Evolutionary conservation across 2,113 vertebrate species (phyloP).

Genomic region (Pelmatolapia mariae): DNA sequence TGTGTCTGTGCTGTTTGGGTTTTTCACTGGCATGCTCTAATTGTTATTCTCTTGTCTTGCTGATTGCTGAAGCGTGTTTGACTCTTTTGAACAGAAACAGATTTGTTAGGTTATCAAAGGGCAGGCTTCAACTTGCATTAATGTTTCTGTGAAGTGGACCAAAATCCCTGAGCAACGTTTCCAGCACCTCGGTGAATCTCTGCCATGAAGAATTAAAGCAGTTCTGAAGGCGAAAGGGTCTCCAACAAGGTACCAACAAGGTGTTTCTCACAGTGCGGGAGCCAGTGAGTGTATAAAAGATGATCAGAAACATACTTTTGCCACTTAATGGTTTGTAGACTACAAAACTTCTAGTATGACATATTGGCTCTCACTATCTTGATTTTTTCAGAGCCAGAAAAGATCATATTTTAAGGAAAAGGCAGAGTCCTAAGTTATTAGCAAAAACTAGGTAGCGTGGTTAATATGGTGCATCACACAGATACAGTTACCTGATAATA

Average conservation of each 20-base stretch:
- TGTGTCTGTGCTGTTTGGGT: background rate
- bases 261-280: background rate
- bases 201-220: background rate
- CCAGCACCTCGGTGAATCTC: background rate
- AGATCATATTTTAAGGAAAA: background rate
- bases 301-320: background rate
- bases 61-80: background rate
- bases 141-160: background rate
- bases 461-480: background rate
- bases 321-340: background rate
- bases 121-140: background rate
- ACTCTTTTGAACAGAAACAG: background rate
- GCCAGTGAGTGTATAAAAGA: background rate
- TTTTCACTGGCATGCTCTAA: background rate
- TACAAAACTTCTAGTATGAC: background rate
- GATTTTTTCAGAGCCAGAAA: background rate
- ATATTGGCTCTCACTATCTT: background rate
- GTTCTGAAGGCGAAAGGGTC: background rate
- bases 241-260: background rate
- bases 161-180: background rate
- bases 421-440: background rate
- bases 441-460: rapidly evolving
- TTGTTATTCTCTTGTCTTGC: constrained; percentile 3
- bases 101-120: constrained; percentile 15
- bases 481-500: background rate